These are phyloP conservation scores for Stegophylla sp. DNA, from an alignment of 2,888 invertebrate species.

Conservation along the genomic window DNA sequence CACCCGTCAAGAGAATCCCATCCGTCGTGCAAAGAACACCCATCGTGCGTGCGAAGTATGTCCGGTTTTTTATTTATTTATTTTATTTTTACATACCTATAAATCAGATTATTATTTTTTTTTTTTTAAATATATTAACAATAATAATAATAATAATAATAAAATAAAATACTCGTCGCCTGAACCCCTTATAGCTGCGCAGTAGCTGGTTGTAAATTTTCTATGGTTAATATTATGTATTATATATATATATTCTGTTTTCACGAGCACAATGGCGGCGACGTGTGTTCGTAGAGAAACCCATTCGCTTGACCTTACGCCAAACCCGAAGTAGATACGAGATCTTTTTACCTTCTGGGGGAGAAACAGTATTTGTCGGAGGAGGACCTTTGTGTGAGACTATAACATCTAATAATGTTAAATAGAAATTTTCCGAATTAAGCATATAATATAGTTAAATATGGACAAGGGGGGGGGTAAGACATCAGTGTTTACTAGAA, in stretches of 20 bases:
- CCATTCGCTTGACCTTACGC: slow-evolving; percentile 48
- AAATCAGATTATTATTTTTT: too few species aligned
- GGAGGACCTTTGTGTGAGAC: slow-evolving; percentile 42
- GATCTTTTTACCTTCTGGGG: slow-evolving; percentile 58
- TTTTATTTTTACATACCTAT: too few species aligned
- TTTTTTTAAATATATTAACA: too few species aligned
- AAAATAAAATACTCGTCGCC: neutral
- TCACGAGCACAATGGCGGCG: slow-evolving; percentile 30
- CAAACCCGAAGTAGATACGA: slow-evolving; percentile 49
- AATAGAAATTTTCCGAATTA: slow-evolving; percentile 55
- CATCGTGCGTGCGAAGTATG: too few species aligned
- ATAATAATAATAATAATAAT: neutral
- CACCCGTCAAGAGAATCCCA: too few species aligned
- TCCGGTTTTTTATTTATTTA: too few species aligned
- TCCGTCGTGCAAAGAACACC: too few species aligned
- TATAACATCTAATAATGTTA: slow-evolving; percentile 26
- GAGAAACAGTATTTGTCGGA: slow-evolving; percentile 53
- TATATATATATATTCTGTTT: neutral
- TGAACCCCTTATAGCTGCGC: neutral
- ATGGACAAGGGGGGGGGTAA: slow-evolving; percentile 27
- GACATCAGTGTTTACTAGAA: slow-evolving; percentile 34
- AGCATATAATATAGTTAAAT: slow-evolving; percentile 1
- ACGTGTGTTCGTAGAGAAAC: slow-evolving; percentile 44
- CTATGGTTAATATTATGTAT: too few species aligned
- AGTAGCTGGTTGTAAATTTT: neutral